Conservation (phyloP, 2,797 vertebrate species). For the Ficedula albicollis region DNA sequence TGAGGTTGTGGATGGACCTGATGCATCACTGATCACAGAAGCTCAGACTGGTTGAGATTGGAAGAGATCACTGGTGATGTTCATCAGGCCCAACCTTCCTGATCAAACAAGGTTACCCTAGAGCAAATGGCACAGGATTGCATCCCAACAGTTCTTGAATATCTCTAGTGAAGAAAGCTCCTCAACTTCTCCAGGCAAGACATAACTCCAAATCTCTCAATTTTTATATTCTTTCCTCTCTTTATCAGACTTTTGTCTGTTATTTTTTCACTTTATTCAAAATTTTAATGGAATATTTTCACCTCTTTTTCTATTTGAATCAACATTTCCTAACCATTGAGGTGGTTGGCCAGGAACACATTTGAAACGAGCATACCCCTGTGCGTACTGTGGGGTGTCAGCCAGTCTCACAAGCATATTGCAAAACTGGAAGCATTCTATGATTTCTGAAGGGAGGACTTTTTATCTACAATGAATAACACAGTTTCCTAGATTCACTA, state of each 20-base stretch:
- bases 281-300: background rate
- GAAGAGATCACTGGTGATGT: background rate
- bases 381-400: background rate
- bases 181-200: background rate
- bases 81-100: background rate
- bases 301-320: background rate
- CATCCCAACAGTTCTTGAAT: background rate
- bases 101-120: background rate
- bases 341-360: background rate
- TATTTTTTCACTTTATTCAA: background rate
- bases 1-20: background rate
- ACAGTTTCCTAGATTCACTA: background rate
- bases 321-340: background rate
- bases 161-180: background rate
- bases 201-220: background rate
- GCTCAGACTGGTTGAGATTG: background rate
- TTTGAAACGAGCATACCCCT: background rate
- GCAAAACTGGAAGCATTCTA: background rate
- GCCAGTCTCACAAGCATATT: background rate
- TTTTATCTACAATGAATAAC: background rate
- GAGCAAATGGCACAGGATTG: background rate
- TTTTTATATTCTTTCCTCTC: background rate
- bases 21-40: background rate
- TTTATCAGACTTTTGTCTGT: background rate
- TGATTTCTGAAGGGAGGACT: background rate